Evolutionary conservation across 35 echinoderm and acorn worm species (phyloP).

Genomic region (Hemicentrotus pulcherrimus): DNA sequence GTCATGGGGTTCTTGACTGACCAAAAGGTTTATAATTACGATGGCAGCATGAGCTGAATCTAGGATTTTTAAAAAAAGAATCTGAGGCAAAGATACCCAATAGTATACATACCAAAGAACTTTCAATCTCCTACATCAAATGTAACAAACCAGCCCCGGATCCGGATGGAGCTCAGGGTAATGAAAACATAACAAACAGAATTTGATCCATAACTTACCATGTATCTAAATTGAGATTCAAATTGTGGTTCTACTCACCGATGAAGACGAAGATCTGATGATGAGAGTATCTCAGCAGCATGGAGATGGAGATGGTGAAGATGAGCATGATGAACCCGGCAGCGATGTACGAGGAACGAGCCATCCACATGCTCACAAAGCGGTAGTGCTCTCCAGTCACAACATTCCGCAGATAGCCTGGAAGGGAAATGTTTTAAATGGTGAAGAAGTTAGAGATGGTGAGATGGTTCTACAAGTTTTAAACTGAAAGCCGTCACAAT

Average conservation of each 20-base stretch:
- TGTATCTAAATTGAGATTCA: background rate
- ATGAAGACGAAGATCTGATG: conserved; percentile 99
- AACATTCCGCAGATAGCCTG: conserved; percentile 96
- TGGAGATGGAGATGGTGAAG: conserved; percentile 99
- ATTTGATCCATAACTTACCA: no score
- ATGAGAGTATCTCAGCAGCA: conserved; percentile 97
- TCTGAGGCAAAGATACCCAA: no score
- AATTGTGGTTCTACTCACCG: conserved; percentile 63
- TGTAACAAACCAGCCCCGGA: no score
- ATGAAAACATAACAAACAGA: no score
- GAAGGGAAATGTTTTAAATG: background rate
- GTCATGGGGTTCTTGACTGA: no score
- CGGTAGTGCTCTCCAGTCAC: conserved; percentile 97
- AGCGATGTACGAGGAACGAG: conserved; percentile 96
- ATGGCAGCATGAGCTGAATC: no score
- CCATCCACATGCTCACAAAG: conserved; percentile 99
- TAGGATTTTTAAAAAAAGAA: no score
- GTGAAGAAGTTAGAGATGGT: background rate
- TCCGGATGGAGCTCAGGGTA: no score
- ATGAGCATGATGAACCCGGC: conserved; percentile 99
- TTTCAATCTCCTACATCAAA: no score
- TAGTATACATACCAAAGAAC: no score
- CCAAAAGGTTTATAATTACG: no score
- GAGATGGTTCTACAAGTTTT: background rate
- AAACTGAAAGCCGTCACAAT: background rate